phyloP scores from a whole-genome alignment of 2,888 invertebrate species.

The Cephus runcator region DNA sequence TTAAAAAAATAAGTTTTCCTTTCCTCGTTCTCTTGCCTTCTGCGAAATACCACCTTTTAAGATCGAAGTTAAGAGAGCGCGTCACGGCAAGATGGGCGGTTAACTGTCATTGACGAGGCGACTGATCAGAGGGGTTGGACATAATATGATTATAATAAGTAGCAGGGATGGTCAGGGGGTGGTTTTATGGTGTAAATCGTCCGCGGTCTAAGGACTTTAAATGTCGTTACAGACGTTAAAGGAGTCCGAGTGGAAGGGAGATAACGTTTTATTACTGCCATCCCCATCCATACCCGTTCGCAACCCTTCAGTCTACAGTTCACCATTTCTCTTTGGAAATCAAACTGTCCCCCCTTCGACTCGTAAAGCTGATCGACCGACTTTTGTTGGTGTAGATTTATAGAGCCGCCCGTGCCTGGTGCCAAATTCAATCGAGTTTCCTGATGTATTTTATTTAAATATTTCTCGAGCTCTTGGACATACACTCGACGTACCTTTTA shows the following conservation, averaged over 20 bases:
- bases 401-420: not conserved
- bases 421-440: not conserved
- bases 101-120: conserved; percentile 31
- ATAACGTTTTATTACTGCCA: conserved; percentile 49
- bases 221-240: conserved; percentile 54
- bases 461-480: not conserved
- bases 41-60: not conserved
- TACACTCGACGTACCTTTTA: no score
- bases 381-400: not conserved
- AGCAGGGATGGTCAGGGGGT: conserved; percentile 36
- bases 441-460: not conserved
- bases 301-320: not conserved
- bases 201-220: conserved; percentile 41
- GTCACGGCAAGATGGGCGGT: not conserved
- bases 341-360: not conserved
- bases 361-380: not conserved
- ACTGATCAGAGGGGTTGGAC: conserved; percentile 36
- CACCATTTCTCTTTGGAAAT: not conserved
- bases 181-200: conserved; percentile 45
- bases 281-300: not conserved
- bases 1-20: not conserved
- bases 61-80: not conserved
- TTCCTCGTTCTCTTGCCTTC: not conserved
- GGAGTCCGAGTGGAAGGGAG: conserved; percentile 61
- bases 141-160: conserved; percentile 57